A percentile compares a stretch with the other conserved stretches of the same genome.
These are phyloP conservation scores for Opisthograptis luteolata DNA, from an alignment of 2,888 invertebrate species.

Conservation along the genomic window DNA sequence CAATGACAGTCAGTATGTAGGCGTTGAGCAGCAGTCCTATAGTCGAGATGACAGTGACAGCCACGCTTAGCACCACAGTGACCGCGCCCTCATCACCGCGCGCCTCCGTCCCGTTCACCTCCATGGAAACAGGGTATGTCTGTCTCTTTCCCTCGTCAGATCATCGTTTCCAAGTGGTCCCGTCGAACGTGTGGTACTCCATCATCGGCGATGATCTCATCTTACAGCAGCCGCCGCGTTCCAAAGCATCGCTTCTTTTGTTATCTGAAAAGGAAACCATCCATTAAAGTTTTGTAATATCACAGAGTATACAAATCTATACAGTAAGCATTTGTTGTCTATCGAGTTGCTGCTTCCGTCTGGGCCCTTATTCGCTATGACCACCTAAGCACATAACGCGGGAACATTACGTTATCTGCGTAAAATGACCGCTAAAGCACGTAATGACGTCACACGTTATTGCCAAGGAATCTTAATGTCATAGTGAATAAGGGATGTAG, in stretches of 20 bases:
- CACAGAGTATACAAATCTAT: too few relatives aligned
- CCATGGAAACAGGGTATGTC: slow-evolving; percentile 55
- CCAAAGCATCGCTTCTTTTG: slow-evolving; percentile 68
- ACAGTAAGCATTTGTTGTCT: too few relatives aligned
- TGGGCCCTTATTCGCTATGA: too few relatives aligned
- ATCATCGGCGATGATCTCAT: slow-evolving; percentile 55
- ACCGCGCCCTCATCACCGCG: slow-evolving; percentile 84
- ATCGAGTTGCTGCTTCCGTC: too few relatives aligned
- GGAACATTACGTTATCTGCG: too few relatives aligned
- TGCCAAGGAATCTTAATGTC: too few relatives aligned
- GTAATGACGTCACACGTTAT: too few relatives aligned
- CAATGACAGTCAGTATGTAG: slow-evolving; percentile 89
- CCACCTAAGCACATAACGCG: too few relatives aligned
- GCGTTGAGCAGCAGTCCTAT: slow-evolving; percentile 89
- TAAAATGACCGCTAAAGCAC: too few relatives aligned
- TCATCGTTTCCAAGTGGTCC: slow-evolving; percentile 56
- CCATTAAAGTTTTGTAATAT: too few relatives aligned
- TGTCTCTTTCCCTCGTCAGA: slow-evolving; percentile 50
- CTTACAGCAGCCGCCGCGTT: slow-evolving; percentile 75
- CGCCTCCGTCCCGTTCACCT: slow-evolving; percentile 77
- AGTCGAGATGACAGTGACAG: slow-evolving; percentile 88
- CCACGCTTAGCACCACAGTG: slow-evolving; percentile 87
- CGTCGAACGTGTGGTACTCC: slow-evolving; percentile 36
- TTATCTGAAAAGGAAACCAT: slow-evolving; percentile 48
- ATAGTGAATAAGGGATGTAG: too few relatives aligned